Evolutionary conservation across 2,797 vertebrate species (phyloP).

Genomic region (Oreochromis grahami): DNA sequence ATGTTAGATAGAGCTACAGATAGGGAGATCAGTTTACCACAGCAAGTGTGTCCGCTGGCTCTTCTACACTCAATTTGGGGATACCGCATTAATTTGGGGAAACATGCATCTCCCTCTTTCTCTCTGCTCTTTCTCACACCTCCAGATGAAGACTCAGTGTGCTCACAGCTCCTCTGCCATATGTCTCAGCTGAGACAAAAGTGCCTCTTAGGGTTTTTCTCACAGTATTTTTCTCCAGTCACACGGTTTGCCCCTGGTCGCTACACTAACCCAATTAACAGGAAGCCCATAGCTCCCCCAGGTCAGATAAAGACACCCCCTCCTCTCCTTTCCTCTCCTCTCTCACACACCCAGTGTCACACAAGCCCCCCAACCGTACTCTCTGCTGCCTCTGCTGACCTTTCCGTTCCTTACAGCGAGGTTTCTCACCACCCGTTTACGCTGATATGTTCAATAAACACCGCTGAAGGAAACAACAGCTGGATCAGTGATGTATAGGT

Average conservation of each 20-base stretch:
- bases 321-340: slow-evolving; percentile 31
- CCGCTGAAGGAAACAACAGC: slow-evolving; percentile 3
- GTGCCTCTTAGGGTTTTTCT: slow-evolving; percentile 73
- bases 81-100: slow-evolving; percentile 72
- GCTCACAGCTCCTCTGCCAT: slow-evolving; percentile 69
- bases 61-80: slow-evolving; percentile 71
- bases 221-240: slow-evolving; percentile 73
- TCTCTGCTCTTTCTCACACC: slow-evolving; percentile 42
- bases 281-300: slow-evolving; percentile 67
- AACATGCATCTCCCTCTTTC: slow-evolving; percentile 54
- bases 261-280: slow-evolving; percentile 76
- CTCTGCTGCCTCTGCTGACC: slow-evolving; percentile 77
- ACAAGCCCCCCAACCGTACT: slow-evolving; percentile 40
- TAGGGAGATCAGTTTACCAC: slow-evolving; percentile 68
- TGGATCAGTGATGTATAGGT: not conserved
- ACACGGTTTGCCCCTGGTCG: slow-evolving; percentile 68
- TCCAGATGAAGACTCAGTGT: slow-evolving; percentile 69
- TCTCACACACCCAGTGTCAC: not conserved
- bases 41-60: slow-evolving; percentile 72
- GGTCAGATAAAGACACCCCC: slow-evolving; percentile 78
- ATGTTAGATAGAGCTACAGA: slow-evolving; percentile 50
- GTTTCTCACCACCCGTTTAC: slow-evolving; percentile 52
- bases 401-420: slow-evolving; percentile 59
- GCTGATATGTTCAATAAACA: slow-evolving; percentile 43
- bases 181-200: slow-evolving; percentile 75